These are phyloP conservation scores for Budorcas taxicolor DNA, from an alignment of 2,113 vertebrate genomes.

Conservation along the genomic window DNA sequence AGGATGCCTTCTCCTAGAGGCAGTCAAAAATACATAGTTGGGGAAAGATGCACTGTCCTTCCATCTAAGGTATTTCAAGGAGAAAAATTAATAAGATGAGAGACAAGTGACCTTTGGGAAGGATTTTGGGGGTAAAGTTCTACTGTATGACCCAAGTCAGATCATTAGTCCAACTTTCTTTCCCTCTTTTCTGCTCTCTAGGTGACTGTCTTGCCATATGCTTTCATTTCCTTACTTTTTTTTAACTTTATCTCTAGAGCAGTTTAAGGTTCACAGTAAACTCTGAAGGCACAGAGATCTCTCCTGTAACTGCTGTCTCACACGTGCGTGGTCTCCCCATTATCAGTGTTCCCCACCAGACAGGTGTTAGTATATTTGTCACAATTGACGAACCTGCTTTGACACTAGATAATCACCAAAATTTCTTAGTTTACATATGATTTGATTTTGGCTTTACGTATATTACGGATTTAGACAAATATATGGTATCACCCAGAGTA, in stretches of 20 bases:
- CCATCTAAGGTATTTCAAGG: neutral
- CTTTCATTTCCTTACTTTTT: neutral
- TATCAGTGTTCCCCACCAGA: neutral
- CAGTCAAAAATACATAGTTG: neutral
- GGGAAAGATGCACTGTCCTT: neutral
- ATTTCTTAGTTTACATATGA: neutral
- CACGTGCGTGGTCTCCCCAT: accelerated
- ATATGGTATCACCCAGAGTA: neutral
- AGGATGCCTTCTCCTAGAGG: neutral
- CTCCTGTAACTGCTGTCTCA: neutral
- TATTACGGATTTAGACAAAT: neutral
- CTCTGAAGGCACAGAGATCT: neutral
- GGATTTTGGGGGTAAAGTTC: neutral
- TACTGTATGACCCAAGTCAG: neutral
- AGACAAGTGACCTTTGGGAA: neutral
- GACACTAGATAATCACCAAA: neutral
- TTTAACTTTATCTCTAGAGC: neutral
- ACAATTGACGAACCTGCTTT: accelerated
- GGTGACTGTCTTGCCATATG: neutral
- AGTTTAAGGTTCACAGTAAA: neutral
- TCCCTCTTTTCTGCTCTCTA: neutral
- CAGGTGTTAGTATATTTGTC: neutral
- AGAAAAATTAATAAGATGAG: neutral
- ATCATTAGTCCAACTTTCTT: neutral
- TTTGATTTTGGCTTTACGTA: neutral